Evolutionary conservation across 2,888 invertebrate genomes (phyloP).

Genomic region (Chironomus riparius): DNA sequence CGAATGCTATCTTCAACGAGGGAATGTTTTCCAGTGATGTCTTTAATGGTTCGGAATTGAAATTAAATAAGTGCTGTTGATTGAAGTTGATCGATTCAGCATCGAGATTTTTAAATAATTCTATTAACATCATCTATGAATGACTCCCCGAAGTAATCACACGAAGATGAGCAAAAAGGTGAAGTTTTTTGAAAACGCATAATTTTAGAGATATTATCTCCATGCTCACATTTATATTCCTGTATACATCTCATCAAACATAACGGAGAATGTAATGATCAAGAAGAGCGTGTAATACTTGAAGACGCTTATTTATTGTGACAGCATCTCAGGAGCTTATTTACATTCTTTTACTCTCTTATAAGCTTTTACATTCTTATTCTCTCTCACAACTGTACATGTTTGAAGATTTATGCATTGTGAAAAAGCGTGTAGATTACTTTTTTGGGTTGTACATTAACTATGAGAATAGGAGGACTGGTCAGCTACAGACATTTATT

Average conservation of each 20-base stretch:
- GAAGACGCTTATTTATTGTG: constrained; percentile 17
- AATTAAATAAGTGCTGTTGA: too few relatives aligned
- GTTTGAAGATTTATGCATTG: neutral
- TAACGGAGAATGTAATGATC: neutral
- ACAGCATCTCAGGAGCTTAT: constrained; percentile 21
- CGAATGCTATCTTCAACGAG: too few relatives aligned
- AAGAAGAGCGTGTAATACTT: neutral
- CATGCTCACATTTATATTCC: neutral
- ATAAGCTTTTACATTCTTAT: neutral
- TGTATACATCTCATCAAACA: neutral
- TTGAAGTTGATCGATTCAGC: too few relatives aligned
- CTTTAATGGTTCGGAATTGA: too few relatives aligned
- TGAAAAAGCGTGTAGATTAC: neutral
- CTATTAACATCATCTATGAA: too few relatives aligned
- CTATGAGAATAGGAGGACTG: too few relatives aligned
- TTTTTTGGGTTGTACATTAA: too few relatives aligned
- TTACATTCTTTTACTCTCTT: constrained; percentile 6
- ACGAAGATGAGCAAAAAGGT: neutral
- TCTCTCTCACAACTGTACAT: too few relatives aligned
- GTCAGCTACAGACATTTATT: neutral
- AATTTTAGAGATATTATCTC: constrained; percentile 1
- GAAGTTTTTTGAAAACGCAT: neutral
- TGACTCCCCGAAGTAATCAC: too few relatives aligned
- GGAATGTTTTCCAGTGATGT: too few relatives aligned
- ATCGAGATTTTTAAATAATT: too few relatives aligned